Evolutionary conservation across 2,888 invertebrate species (phyloP), one percentile per base, ranked within the genome.

Genomic region (Odontocerum albicorne): DNA sequence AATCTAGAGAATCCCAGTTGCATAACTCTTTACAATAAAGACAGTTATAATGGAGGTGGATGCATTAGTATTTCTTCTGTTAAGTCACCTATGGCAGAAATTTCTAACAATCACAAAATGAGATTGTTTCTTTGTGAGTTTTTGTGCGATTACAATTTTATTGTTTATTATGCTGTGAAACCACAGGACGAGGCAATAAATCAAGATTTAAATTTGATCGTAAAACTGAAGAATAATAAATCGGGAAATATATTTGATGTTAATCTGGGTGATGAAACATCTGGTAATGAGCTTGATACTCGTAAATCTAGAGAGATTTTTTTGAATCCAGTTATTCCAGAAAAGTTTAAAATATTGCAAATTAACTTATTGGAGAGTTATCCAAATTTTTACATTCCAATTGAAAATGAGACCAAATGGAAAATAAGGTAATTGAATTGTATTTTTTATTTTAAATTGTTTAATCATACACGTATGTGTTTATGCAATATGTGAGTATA

Each of bases 31-130:
- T 70, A 68, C 62, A 70, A 68, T 32, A 70, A 70, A 0, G 79
- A 79, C 58, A 74, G 73, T 59, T 82, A 76, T 64, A 69, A 66
- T 16, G 83, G 83, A 12, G 83, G 83, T 17, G 70, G 74, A 1
- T 79, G 80, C 33, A 65, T 83, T 1, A 71, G 70, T 52, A 64
- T 83, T 1, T 64, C 72, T 46, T 74, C 73, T 1, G 67, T 72
- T 0, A 74, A 74, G 59, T 51, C 17, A 3, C 19, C 65, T 2
- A 57, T 62, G 15, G 22, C 56, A 0, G 65, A 64, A 8, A 70
- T 68, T 64, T 72, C 6, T 12, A 33, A 21, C 27, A 50, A 32
- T 19, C 13, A 45, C 13, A 21, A 66, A 2, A 62, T 17, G 10
- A 35, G 75, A n/a, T 59, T 78, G 17, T 68, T 76, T 38, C 68